Evolutionary conservation across 2,113 vertebrate genomes (phyloP), one percentile per base, ranked within the genome.

Genomic region (Tenrec ecaudatus): DNA sequence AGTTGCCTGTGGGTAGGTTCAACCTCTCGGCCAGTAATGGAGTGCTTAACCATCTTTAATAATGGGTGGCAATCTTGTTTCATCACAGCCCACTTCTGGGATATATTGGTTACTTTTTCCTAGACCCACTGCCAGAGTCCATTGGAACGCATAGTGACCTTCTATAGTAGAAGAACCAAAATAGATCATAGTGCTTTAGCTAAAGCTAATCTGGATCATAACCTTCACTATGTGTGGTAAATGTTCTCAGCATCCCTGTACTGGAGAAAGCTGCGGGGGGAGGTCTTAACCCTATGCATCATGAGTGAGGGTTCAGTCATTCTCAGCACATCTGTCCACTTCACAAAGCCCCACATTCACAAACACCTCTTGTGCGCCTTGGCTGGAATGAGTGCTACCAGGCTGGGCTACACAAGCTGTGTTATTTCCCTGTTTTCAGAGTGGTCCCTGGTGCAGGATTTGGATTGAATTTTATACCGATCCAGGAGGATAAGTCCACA

Each of bases 381-480:
- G 57, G 20, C 20, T 12, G 1, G 23, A 19, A n/a, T 76, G 64
- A 62, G 43, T 62, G 47, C 20, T 47, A 20, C 40, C 66, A 17
- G 23, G 2, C 47, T 5, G 3, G 60, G 40, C 66, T 57, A 19
- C 64, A 66, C 23, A 66, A 71, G 60, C 43, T 10, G 17, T 3
- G 36, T 19, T 36, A 14, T 77, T 75, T 86, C 53, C 47, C 58
- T 90, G 47, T 86, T 94, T 90, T 83, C 69, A 38, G 66, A 93
- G 36, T 60, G 31, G 69, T 53, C 47, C 85, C 86, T 89, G 57
- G 31, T 3, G 43, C 31, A 81, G 77, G 80, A 57, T 86, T 90
- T 77, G 29, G 23, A 90, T 29, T 85, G 43, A 82, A 73, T 88
- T 93, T 91, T 90, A 64, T 89, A 94, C 79, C 20, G 90, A 93